Conservation (phyloP, 2,113 vertebrate species). For the Limanda limanda region DNA sequence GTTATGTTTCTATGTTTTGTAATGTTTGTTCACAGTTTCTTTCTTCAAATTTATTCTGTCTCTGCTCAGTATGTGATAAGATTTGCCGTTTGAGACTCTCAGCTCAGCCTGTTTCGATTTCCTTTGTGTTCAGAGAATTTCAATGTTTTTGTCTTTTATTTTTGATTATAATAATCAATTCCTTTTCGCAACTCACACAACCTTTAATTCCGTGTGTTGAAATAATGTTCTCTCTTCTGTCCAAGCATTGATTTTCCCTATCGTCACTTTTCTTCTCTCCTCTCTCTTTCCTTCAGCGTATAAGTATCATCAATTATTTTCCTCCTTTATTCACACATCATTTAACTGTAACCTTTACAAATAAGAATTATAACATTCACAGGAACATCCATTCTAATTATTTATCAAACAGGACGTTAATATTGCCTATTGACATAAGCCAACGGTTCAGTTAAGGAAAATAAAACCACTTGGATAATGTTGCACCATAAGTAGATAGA, state of each 20-base stretch:
- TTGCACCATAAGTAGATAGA: neutral
- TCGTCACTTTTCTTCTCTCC: neutral
- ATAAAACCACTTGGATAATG: neutral
- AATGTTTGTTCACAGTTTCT: constrained; percentile 33
- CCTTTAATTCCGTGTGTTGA: neutral
- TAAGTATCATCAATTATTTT: neutral
- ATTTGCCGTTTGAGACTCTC: constrained; percentile 24
- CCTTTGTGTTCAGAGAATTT: neutral
- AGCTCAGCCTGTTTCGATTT: constrained; percentile 23
- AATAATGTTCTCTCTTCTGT: neutral
- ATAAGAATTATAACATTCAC: neutral
- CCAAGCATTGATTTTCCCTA: neutral
- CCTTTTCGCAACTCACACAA: neutral
- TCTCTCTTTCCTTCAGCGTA: no score
- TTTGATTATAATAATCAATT: neutral
- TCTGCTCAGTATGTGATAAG: neutral
- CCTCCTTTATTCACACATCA: neutral
- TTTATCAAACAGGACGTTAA: neutral
- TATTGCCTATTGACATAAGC: neutral
- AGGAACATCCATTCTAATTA: neutral
- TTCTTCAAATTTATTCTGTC: constrained; percentile 24
- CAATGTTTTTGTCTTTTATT: neutral
- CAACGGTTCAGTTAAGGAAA: neutral
- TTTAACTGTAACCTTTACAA: neutral
- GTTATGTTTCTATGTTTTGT: constrained; percentile 9